Evolutionary conservation across 2,797 vertebrate genomes (phyloP), one percentile per base, ranked within the genome.

Genomic region (Pempheris klunzingeri): DNA sequence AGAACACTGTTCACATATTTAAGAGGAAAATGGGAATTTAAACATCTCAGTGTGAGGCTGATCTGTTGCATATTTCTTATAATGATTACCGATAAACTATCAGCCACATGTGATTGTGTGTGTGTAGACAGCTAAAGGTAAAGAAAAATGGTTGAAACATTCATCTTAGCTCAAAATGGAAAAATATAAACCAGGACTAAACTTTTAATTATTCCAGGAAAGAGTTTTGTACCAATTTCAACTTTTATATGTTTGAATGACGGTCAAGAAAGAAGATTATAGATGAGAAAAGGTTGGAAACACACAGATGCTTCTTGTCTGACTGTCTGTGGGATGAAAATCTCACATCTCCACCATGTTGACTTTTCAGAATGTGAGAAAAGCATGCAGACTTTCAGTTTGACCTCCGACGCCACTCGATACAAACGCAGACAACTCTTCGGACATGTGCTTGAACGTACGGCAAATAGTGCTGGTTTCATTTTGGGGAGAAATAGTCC

Each of bases 331-430:
- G 10, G 20, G 49, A 41, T 39, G 20, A 67, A 62, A 43, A 13
- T 60, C 39, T 66, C 75, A 66, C 49, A 5, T 65, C 47, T 72
- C n/a, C 39, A 20, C 36, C 14, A 59, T 74, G 61, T 71, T 77
- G 69, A 82, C 77, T 76, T 39, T 62, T 43, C 26, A 57, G n/a
- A 44, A 32, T 18, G 50, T 67, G 73, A 50, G 65, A 66, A 60
- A 20, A 43, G 20, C 9, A 8, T 18, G 0, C 28, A 11, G 5
- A 14, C 26, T 38, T 39, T 60, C 24, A 20, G 7, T 68, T 18
- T 22, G 55, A 2, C 62, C 17, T 26, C n/a, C 46, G 36, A 30
- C 30, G 14, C 2, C 0, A 13, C 36, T 26, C 1, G 5, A 6
- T 9, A 32, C 14, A 36, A 30, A 5, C 52, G 17, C 8, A 6